Evolutionary conservation across 2,797 vertebrate species (phyloP).

Genomic region (Hydrocynus forskahlii): DNA sequence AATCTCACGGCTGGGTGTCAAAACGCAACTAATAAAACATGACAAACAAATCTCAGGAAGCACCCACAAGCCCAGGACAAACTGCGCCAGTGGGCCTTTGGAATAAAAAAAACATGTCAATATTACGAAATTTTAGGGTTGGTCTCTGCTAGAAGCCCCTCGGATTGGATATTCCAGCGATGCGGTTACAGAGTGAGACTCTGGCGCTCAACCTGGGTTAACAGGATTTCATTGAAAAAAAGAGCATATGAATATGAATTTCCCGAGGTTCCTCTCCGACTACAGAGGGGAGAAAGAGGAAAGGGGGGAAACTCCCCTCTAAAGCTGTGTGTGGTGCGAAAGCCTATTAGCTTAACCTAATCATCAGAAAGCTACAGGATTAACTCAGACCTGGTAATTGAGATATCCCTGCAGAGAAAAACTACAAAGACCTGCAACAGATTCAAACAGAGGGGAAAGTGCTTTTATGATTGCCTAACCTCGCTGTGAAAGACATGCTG

Average conservation of each 20-base stretch:
- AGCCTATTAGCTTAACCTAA: constrained; percentile 51
- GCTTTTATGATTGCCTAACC: constrained; percentile 59
- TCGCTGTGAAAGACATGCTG: constrained; percentile 13
- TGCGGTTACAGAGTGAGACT: constrained; percentile 32
- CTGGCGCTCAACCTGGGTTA: constrained; percentile 56
- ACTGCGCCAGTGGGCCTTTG: neutral
- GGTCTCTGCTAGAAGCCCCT: neutral
- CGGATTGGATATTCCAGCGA: constrained; percentile 34
- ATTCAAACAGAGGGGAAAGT: constrained; percentile 50
- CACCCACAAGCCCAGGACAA: neutral
- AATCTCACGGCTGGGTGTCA: constrained; percentile 10
- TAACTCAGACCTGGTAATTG: constrained; percentile 36
- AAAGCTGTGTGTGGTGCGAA: constrained; percentile 41
- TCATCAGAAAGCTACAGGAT: constrained; percentile 40
- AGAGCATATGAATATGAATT: constrained; percentile 49
- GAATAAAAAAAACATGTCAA: constrained; percentile 7
- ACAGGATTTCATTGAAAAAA: constrained; percentile 53
- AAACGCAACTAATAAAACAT: constrained; percentile 23
- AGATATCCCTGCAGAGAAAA: constrained; percentile 35
- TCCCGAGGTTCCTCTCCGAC: constrained; percentile 7
- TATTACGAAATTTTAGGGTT: neutral
- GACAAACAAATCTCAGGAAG: constrained; percentile 13
- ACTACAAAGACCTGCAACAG: constrained; percentile 25
- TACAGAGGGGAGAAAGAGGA: constrained; percentile 1
- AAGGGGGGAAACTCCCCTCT: constrained; percentile 28